These are phyloP conservation scores for Aulostomus chinensis DNA, from an alignment of 2,797 vertebrate genomes.

Conservation along the genomic window DNA sequence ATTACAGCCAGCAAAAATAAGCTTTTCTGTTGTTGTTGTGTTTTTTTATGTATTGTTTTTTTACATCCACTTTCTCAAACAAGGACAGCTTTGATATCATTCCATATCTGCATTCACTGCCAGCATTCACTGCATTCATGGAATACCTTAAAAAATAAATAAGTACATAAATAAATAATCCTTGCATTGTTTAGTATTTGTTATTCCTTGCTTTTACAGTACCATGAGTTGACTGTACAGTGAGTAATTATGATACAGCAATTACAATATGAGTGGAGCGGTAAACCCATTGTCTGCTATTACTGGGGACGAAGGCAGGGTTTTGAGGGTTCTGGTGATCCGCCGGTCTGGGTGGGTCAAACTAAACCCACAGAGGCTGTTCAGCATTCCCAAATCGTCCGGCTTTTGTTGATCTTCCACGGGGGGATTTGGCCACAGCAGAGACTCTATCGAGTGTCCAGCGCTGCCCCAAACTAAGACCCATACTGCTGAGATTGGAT, in stretches of 20 bases:
- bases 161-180: constrained; percentile 75
- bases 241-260: constrained; percentile 69
- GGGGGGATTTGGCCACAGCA: constrained; percentile 25
- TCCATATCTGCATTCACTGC: constrained; percentile 65
- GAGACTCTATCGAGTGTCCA: constrained; percentile 41
- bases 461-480: constrained; percentile 44
- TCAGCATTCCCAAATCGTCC: constrained; percentile 29
- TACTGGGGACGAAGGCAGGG: constrained; percentile 14
- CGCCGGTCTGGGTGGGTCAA: constrained; percentile 52
- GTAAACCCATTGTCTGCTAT: constrained; percentile 52
- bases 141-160: constrained; percentile 75
- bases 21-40: too few species aligned
- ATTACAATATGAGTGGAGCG: constrained; percentile 53
- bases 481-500: constrained; percentile 40
- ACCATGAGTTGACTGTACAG: constrained; percentile 76
- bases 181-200: constrained; percentile 71
- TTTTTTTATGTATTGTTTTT: too few species aligned
- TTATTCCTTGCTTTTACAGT: constrained; percentile 75
- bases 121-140: constrained; percentile 72
- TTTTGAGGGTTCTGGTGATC: constrained; percentile 21
- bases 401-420: constrained; percentile 36
- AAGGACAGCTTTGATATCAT: constrained; percentile 56
- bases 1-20: constrained; percentile 63
- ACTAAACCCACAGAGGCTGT: constrained; percentile 32
- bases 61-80: constrained; percentile 60